phyloP scores from a whole-genome alignment of 2,797 vertebrate genomes.

The Xenopus petersii region DNA sequence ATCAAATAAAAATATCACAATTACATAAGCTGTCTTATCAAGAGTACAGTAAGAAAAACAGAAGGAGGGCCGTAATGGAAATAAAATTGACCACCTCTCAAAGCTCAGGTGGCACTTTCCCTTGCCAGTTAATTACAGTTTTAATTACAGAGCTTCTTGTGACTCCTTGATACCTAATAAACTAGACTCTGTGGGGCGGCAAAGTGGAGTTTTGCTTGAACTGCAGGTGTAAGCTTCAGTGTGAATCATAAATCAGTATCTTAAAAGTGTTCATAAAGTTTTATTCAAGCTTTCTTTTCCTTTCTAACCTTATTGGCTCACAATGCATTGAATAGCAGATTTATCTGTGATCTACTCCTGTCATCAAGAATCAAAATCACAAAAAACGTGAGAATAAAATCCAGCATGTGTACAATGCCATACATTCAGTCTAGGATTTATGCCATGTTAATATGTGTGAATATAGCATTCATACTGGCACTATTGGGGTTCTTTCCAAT shows the following conservation, averaged over 20 bases:
- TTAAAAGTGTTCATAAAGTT: slow-evolving; percentile 72
- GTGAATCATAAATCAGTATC: slow-evolving; percentile 75
- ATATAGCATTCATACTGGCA: too few species aligned
- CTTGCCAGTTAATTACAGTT: slow-evolving; percentile 78
- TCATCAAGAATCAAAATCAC: slow-evolving; percentile 22
- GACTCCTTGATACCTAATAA: slow-evolving; percentile 81
- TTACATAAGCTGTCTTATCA: slow-evolving; percentile 49
- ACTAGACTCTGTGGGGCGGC: slow-evolving; percentile 75
- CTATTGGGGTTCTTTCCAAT: not conserved
- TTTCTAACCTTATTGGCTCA: slow-evolving; percentile 52
- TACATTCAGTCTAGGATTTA: not conserved
- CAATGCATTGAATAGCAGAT: slow-evolving; percentile 37
- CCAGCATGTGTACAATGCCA: not conserved
- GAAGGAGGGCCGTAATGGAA: slow-evolving; percentile 72
- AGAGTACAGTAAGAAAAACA: slow-evolving; percentile 61
- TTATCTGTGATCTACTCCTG: slow-evolving; percentile 19
- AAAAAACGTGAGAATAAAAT: not conserved
- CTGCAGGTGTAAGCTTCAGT: slow-evolving; percentile 77
- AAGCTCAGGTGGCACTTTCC: slow-evolving; percentile 79
- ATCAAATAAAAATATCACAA: not conserved
- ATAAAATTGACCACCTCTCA: slow-evolving; percentile 78
- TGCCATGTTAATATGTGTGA: too few species aligned
- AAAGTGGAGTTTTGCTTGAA: slow-evolving; percentile 75
- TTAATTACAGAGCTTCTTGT: slow-evolving; percentile 81
- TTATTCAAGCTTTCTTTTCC: slow-evolving; percentile 66